A percentile compares a stretch with the other conserved stretches of the same genome.
phyloP scores from a whole-genome alignment of 2,888 invertebrate species.

The Doris montereyensis region DNA sequence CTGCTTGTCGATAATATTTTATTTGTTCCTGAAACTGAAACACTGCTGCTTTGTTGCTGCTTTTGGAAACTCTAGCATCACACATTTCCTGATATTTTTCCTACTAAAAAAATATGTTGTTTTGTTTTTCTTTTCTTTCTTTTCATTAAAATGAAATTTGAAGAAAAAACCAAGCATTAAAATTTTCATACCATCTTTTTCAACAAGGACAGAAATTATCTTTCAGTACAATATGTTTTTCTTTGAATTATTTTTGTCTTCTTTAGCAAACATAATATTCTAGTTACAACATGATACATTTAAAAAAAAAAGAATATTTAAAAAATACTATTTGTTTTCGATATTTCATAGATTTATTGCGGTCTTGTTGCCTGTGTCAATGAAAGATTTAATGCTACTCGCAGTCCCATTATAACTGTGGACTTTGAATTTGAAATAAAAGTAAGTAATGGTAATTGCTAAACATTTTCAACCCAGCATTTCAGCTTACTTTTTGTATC shows the following conservation, averaged over 20 bases:
- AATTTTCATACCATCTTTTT: background rate
- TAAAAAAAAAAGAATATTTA: too few relatives aligned
- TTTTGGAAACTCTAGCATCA: too few relatives aligned
- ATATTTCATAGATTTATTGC: conserved; percentile 49
- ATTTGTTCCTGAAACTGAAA: too few relatives aligned
- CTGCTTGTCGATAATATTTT: too few relatives aligned
- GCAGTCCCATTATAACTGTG: conserved; percentile 47
- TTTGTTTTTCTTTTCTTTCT: background rate
- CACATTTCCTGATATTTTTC: too few relatives aligned
- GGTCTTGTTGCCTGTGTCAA: conserved; percentile 50
- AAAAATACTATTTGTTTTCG: background rate
- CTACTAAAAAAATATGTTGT: conserved; percentile 24
- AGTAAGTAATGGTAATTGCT: conserved; percentile 45
- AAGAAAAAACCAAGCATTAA: background rate
- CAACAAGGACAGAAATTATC: background rate
- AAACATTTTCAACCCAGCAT: too few relatives aligned
- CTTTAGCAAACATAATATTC: too few relatives aligned
- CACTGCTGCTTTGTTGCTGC: too few relatives aligned
- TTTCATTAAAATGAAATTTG: background rate
- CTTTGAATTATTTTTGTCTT: background rate
- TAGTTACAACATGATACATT: too few relatives aligned
- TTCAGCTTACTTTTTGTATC: too few relatives aligned
- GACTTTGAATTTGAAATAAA: conserved; percentile 52
- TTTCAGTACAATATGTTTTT: background rate
- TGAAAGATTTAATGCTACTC: conserved; percentile 47